Conservation (phyloP, 2,797 vertebrate genomes). For the Etheostoma perlongum region DNA sequence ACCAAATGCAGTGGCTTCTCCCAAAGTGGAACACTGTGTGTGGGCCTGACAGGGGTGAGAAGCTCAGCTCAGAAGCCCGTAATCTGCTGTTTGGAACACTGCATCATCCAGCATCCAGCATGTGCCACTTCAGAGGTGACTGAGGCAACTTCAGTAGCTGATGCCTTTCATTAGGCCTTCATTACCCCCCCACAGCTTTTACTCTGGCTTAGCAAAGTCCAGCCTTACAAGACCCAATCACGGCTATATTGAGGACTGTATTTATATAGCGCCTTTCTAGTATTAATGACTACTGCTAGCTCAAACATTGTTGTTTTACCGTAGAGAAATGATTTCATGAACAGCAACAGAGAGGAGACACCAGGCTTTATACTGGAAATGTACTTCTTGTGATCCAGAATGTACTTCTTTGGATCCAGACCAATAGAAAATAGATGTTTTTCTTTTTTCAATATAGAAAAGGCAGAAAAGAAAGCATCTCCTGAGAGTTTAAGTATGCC, state of each 20-base stretch:
- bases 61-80: slow-evolving; percentile 55
- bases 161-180: slow-evolving; percentile 62
- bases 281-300: no score
- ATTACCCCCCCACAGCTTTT: slow-evolving; percentile 39
- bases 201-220: slow-evolving; percentile 28
- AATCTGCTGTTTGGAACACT: slow-evolving; percentile 54
- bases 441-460: neutral
- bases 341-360: no score
- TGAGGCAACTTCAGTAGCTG: slow-evolving; percentile 25
- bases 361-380: no score
- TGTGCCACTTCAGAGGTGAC: slow-evolving; percentile 55
- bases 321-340: no score
- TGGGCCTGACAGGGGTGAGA: slow-evolving; percentile 56
- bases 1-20: slow-evolving; percentile 37
- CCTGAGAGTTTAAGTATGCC: slow-evolving; percentile 42
- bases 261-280: no score
- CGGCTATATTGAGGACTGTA: neutral
- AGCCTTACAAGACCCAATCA: slow-evolving; percentile 7
- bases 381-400: no score
- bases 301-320: no score
- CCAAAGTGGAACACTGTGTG: slow-evolving; percentile 59
- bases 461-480: slow-evolving; percentile 20
- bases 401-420: no score
- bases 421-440: neutral
- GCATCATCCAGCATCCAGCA: slow-evolving; percentile 44